Percentiles rank a stretch among this genome's conserved stretches.
Conservation (phyloP, 2,888 invertebrate genomes). For the Dasypolia templi region DNA sequence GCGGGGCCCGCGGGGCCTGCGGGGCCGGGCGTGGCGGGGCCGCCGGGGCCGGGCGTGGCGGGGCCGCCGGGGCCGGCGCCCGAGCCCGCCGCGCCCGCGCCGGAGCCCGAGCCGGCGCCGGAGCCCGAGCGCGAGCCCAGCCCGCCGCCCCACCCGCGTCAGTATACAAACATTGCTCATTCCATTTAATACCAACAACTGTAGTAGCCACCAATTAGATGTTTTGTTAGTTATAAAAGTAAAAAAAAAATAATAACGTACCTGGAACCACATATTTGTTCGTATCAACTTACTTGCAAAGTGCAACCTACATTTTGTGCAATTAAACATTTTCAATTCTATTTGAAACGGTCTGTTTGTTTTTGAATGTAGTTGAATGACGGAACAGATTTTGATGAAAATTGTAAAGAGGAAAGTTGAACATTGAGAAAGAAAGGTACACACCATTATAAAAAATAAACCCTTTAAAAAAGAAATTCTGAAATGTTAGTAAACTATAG, state of each 20-base stretch:
- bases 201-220: neutral
- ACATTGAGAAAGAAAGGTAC: neutral
- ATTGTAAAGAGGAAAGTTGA: neutral
- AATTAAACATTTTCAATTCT: neutral
- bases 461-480: neutral
- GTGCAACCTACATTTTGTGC: neutral
- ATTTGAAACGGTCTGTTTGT: neutral
- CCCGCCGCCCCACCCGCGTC: conserved; percentile 72
- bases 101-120: conserved; percentile 67
- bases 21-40: conserved; percentile 58
- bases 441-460: neutral
- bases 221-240: too few relatives aligned
- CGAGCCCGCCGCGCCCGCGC: conserved; percentile 71
- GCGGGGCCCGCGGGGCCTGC: conserved; percentile 60
- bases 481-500: too few relatives aligned
- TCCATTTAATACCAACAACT: neutral
- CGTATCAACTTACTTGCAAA: neutral
- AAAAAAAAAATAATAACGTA: too few relatives aligned
- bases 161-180: neutral
- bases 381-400: neutral
- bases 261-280: neutral
- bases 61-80: conserved; percentile 64
- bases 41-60: conserved; percentile 66
- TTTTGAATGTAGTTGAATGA: neutral
- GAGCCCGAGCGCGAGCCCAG: conserved; percentile 76